A percentile compares a stretch with the other conserved stretches of the same genome.
Evolutionary conservation across 2,797 vertebrate genomes (phyloP).

Genomic region (Petrocephalus sullivani): DNA sequence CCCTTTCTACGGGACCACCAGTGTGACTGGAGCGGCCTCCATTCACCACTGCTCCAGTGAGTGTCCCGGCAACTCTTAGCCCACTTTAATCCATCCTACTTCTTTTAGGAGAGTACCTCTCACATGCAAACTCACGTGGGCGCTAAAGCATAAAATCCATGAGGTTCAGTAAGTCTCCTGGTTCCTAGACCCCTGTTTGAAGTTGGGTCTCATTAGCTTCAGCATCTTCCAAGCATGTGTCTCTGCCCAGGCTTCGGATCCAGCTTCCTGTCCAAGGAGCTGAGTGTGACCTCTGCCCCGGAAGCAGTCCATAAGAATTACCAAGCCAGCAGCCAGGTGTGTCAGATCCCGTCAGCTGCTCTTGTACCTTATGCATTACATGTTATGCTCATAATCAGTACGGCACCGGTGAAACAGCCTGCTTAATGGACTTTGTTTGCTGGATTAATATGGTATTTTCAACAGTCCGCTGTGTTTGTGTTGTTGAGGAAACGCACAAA

Average conservation of each 20-base stretch:
- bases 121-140: neutral
- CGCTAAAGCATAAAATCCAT: neutral
- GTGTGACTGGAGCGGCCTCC: conserved; percentile 74
- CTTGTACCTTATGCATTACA: neutral
- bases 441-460: neutral
- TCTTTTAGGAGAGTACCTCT: neutral
- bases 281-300: conserved; percentile 73
- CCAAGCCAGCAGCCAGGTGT: conserved; percentile 82
- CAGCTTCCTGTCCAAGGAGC: conserved; percentile 90
- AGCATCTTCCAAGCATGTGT: neutral
- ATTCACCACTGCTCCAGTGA: conserved; percentile 94
- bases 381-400: neutral
- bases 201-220: neutral
- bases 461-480: neutral
- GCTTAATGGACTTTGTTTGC: neutral
- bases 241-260: conserved; percentile 82
- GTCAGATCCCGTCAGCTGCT: neutral
- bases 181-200: neutral
- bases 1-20: conserved; percentile 93
- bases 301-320: conserved; percentile 73
- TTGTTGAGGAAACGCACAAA: neutral
- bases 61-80: conserved; percentile 33
- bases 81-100: neutral
- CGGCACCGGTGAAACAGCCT: neutral
- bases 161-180: neutral